Conservation (phyloP, 2,888 invertebrate genomes). For the Trichogramma dendrolimi region DNA sequence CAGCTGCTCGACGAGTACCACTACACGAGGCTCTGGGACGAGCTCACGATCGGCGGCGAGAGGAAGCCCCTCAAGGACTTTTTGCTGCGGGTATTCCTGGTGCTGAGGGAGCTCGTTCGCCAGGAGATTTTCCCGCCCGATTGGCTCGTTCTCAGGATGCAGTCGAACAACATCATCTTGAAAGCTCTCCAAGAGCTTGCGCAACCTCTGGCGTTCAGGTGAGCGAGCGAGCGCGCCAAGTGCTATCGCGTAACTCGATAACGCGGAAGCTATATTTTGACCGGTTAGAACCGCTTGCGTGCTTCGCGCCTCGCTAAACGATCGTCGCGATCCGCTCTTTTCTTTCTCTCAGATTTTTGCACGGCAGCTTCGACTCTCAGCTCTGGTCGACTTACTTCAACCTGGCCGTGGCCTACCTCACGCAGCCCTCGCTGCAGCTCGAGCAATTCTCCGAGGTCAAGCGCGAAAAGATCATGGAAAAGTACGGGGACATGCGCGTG, state of each 20-base stretch:
- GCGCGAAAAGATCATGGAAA: slow-evolving; percentile 70
- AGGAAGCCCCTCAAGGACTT: slow-evolving; percentile 82
- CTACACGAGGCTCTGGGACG: slow-evolving; percentile 82
- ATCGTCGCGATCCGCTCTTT: too few species aligned
- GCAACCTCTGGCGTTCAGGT: slow-evolving; percentile 71
- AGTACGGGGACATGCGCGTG: slow-evolving; percentile 86
- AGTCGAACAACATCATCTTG: slow-evolving; percentile 80
- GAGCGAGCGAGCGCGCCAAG: neutral
- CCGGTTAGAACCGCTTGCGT: neutral
- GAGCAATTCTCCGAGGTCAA: slow-evolving; percentile 80
- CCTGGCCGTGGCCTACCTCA: slow-evolving; percentile 74
- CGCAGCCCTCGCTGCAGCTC: slow-evolving; percentile 74
- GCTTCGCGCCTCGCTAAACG: neutral
- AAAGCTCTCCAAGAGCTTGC: slow-evolving; percentile 84
- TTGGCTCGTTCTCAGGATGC: slow-evolving; percentile 87
- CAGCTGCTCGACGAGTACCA: slow-evolving; percentile 84
- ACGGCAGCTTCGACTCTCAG: slow-evolving; percentile 57
- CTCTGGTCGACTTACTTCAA: slow-evolving; percentile 76
- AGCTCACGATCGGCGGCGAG: slow-evolving; percentile 64
- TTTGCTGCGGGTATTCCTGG: slow-evolving; percentile 74
- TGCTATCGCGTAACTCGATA: neutral
- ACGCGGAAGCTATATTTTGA: neutral
- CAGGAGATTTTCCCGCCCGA: slow-evolving; percentile 79
- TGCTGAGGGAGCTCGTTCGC: slow-evolving; percentile 74
- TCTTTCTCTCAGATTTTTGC: slow-evolving; percentile 64